A percentile compares a stretch with the other conserved stretches of the same genome.
Evolutionary conservation across 2,888 invertebrate species (phyloP).

Genomic region (Papilio elwesi): DNA sequence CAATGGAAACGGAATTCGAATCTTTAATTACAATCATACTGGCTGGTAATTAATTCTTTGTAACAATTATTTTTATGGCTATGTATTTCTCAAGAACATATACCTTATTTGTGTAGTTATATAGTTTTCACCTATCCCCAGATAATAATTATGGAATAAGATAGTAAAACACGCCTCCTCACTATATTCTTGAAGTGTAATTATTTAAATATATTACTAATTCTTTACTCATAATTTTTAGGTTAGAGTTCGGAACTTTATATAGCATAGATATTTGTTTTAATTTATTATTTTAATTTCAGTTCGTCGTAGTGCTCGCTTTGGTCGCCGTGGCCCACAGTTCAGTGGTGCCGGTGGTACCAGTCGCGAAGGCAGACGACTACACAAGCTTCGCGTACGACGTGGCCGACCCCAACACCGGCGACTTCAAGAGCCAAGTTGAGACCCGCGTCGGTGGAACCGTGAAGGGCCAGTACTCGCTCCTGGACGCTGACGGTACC

Average conservation of each 20-base stretch:
- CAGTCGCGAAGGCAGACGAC: constrained; percentile 81
- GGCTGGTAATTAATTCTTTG: neutral
- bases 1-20: too few species aligned
- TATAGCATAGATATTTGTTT: neutral
- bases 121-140: too few species aligned
- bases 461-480: constrained; percentile 83
- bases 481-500: constrained; percentile 82
- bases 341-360: constrained; percentile 79
- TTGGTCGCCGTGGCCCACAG: constrained; percentile 69
- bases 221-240: neutral
- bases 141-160: too few species aligned
- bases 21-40: neutral
- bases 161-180: too few species aligned
- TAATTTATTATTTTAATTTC: constrained; percentile 47
- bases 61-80: too few species aligned
- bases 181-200: too few species aligned
- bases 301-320: constrained; percentile 77
- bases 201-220: too few species aligned
- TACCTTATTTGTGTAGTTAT: too few species aligned
- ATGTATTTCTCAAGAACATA: too few species aligned
- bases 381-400: constrained; percentile 83
- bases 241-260: too few species aligned
- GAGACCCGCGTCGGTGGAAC: constrained; percentile 82
- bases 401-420: constrained; percentile 83
- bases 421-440: constrained; percentile 83